Percentiles rank a stretch among this genome's conserved stretches.
These are phyloP conservation scores for Magallana angulata DNA, from an alignment of 1,140 invertebrate genomes.

Conservation along the genomic window DNA sequence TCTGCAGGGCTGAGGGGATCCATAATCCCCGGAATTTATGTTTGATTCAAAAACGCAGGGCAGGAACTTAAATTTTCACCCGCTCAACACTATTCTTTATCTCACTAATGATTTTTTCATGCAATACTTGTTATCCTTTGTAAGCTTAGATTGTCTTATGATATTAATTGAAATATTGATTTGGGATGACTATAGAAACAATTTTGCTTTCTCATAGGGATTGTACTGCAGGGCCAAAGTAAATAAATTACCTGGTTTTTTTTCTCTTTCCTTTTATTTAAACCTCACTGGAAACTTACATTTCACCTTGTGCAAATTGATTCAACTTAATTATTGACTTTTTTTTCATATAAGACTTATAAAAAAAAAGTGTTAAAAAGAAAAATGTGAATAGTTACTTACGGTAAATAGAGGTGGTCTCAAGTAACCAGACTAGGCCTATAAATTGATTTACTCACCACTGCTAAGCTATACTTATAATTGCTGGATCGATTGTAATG, in stretches of 20 bases:
- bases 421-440: no score
- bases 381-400: no score
- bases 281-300: background rate
- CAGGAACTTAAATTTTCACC: background rate
- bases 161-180: constrained; percentile 36
- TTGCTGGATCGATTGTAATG: background rate
- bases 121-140: background rate
- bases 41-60: background rate
- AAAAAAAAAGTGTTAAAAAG: no score
- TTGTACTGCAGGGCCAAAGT: constrained; percentile 7
- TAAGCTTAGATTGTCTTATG: background rate
- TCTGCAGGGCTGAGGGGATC: background rate
- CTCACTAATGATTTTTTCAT: background rate
- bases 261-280: background rate
- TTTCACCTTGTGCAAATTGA: background rate
- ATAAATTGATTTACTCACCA: background rate
- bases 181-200: background rate
- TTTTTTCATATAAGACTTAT: no score
- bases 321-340: no score
- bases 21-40: background rate
- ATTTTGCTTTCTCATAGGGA: background rate
- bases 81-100: background rate
- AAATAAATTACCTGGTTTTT: constrained; percentile 3
- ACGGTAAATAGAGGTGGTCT: no score
- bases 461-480: background rate